Conservation (phyloP, 1,140 invertebrate species). For the Homarus americanus region DNA sequence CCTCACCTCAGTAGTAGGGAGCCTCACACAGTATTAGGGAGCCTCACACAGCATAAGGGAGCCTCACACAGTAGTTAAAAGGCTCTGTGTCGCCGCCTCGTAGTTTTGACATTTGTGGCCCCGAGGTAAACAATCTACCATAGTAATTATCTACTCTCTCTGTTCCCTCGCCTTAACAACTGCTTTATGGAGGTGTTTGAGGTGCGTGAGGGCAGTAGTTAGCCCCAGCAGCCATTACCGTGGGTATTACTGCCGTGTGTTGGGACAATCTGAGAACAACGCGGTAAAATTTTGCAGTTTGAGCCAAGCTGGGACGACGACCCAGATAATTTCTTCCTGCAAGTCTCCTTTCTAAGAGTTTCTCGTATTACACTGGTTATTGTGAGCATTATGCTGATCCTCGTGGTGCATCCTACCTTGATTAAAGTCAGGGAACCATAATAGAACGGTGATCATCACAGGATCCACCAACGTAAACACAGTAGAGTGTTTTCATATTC, state of each 20-base stretch:
- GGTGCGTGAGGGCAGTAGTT: background rate
- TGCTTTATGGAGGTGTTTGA: background rate
- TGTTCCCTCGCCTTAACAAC: background rate
- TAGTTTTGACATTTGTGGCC: background rate
- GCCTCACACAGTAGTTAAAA: too few relatives aligned
- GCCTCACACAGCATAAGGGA: too few relatives aligned
- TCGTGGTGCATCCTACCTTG: background rate
- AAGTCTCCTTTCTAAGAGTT: background rate
- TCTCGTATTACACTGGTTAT: too few relatives aligned
- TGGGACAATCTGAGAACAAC: background rate
- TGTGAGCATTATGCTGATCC: too few relatives aligned
- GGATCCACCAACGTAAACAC: constrained; percentile 35
- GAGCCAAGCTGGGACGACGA: constrained; percentile 15
- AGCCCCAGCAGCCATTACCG: background rate
- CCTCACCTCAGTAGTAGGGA: too few relatives aligned
- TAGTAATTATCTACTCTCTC: background rate
- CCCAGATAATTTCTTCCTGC: constrained; percentile 30
- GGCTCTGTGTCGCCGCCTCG: too few relatives aligned
- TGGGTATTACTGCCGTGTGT: background rate
- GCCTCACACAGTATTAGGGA: too few relatives aligned
- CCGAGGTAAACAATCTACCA: background rate
- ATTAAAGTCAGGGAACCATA: background rate
- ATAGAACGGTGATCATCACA: constrained; percentile 18
- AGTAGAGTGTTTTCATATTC: constrained; percentile 33
- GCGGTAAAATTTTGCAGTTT: background rate